Conservation (phyloP, 2,113 vertebrate species). For the Muntiacus muntjak region DNA sequence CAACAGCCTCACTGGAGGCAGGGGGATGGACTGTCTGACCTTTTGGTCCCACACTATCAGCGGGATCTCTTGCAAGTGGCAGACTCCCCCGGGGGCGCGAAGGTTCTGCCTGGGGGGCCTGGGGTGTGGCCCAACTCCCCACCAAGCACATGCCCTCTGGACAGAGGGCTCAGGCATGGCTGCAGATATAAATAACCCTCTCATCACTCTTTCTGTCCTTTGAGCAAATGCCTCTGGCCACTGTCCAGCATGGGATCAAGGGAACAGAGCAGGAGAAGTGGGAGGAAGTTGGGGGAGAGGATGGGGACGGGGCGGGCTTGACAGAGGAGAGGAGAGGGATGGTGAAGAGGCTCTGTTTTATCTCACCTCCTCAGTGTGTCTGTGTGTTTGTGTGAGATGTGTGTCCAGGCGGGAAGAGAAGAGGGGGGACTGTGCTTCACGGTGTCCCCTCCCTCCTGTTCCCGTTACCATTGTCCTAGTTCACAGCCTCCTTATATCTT, state of each 20-base stretch:
- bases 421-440: neutral
- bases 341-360: neutral
- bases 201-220: neutral
- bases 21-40: neutral
- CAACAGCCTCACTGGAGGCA: neutral
- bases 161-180: neutral
- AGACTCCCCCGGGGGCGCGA: neutral
- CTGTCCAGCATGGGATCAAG: neutral
- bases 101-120: neutral
- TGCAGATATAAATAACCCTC: conserved; percentile 13
- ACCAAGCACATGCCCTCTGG: neutral
- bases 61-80: neutral
- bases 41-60: neutral
- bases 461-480: rapidly evolving
- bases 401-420: neutral
- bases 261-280: neutral
- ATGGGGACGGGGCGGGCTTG: rapidly evolving
- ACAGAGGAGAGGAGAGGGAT: neutral
- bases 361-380: neutral
- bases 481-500: neutral
- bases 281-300: neutral
- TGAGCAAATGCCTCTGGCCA: neutral
- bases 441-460: neutral
- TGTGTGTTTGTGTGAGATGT: neutral
- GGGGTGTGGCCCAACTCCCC: neutral